Evolutionary conservation across 2,113 vertebrate genomes (phyloP).

Genomic region (Lophura nycthemera): DNA sequence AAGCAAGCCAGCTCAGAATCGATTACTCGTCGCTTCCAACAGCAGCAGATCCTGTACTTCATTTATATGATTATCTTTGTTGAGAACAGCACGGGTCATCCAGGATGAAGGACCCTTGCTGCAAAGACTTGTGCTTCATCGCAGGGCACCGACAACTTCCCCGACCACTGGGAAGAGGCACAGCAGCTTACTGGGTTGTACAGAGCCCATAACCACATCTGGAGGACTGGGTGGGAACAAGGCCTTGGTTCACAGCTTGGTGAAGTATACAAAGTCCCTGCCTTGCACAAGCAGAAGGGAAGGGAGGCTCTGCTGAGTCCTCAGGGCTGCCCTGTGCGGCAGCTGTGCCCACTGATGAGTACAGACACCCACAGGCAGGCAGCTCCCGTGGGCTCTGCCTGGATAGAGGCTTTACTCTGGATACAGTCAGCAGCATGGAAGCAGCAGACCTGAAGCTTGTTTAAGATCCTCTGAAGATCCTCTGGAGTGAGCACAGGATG

Average conservation of each 20-base stretch:
- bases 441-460: background rate
- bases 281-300: background rate
- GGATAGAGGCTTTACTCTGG: background rate
- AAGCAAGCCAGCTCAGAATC: slow-evolving; percentile 46
- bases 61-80: slow-evolving; percentile 63
- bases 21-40: slow-evolving; percentile 42
- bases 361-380: background rate
- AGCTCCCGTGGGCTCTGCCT: background rate
- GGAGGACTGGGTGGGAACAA: background rate
- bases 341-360: background rate
- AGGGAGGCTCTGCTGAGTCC: background rate
- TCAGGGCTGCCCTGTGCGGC: background rate
- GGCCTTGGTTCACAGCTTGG: background rate
- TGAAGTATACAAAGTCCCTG: background rate
- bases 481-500: background rate
- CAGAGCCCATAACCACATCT: background rate
- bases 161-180: background rate
- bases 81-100: slow-evolving; percentile 29
- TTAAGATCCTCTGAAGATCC: background rate
- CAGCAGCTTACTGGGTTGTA: background rate
- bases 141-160: background rate
- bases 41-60: slow-evolving; percentile 57
- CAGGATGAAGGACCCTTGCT: slow-evolving; percentile 14
- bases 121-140: background rate
- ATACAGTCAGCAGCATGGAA: background rate